phyloP scores from a whole-genome alignment of 2,797 vertebrate species.

The Podarcis siculus region DNA sequence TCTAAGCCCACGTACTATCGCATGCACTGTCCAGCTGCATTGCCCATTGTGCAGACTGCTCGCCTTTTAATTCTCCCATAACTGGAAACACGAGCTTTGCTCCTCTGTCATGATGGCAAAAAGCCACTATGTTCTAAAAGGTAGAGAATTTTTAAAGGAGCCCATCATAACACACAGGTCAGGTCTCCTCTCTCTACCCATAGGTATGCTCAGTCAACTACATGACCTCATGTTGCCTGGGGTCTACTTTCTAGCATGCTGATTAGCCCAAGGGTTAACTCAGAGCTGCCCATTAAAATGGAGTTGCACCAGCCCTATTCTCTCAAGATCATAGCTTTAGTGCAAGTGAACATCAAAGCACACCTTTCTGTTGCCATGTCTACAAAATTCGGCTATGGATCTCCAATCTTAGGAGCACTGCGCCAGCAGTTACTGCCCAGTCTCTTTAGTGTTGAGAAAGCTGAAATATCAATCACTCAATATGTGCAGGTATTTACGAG shows the following conservation, averaged over 20 bases:
- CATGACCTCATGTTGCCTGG: neutral
- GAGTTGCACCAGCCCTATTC: neutral
- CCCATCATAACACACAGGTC: neutral
- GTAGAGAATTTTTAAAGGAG: neutral
- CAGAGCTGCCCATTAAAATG: neutral
- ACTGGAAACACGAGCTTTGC: neutral
- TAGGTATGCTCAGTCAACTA: neutral
- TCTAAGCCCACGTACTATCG: neutral
- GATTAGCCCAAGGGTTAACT: neutral
- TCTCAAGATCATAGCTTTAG: slow-evolving; percentile 10
- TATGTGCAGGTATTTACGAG: neutral
- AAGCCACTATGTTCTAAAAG: neutral
- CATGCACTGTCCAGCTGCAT: neutral
- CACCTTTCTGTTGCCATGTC: neutral
- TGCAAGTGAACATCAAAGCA: slow-evolving; percentile 1
- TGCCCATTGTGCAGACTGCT: neutral
- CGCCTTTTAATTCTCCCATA: neutral
- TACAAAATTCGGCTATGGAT: neutral
- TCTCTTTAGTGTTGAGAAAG: slow-evolving; percentile 30
- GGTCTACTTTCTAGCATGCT: neutral
- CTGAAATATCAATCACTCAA: neutral
- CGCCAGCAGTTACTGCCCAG: neutral
- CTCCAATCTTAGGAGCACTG: neutral
- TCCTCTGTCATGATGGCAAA: neutral
- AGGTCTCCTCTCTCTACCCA: neutral